These are phyloP conservation scores for Propsilocerus akamusi DNA, from an alignment of 1,140 invertebrate species.

Conservation along the genomic window DNA sequence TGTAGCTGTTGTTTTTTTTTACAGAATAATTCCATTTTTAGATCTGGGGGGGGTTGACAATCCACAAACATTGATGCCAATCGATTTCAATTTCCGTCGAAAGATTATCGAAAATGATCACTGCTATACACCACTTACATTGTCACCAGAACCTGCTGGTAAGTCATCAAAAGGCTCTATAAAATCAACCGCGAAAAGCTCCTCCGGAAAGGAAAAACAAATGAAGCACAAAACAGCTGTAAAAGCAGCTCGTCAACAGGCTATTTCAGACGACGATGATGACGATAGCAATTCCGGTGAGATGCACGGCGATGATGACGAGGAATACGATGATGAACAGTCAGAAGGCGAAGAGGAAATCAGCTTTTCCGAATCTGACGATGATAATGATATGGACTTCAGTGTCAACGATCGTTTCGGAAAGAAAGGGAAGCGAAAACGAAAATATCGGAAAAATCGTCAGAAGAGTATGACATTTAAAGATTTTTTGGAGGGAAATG, in stretches of 20 bases:
- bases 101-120: slow-evolving; percentile 40
- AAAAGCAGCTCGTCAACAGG: not conserved
- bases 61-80: slow-evolving; percentile 12
- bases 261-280: slow-evolving; percentile 6
- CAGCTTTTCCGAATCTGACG: slow-evolving; percentile 19
- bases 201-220: slow-evolving; percentile 47
- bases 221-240: slow-evolving; percentile 2
- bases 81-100: slow-evolving; percentile 16
- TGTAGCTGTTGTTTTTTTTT: slow-evolving; percentile 5
- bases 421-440: slow-evolving; percentile 11
- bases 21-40: slow-evolving; percentile 26
- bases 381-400: slow-evolving; percentile 22
- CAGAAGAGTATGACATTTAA: slow-evolving; percentile 1
- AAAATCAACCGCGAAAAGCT: slow-evolving; percentile 35
- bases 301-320: slow-evolving; percentile 16
- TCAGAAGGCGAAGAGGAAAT: slow-evolving; percentile 16
- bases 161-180: slow-evolving; percentile 11
- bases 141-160: slow-evolving; percentile 9
- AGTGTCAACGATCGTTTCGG: slow-evolving; percentile 15
- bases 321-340: slow-evolving; percentile 12
- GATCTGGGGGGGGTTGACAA: slow-evolving; percentile 17
- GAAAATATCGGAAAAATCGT: not conserved
- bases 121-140: slow-evolving; percentile 41
- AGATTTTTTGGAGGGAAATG: not conserved
- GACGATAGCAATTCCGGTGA: slow-evolving; percentile 9